A percentile compares a stretch with the other conserved stretches of the same genome.
phyloP scores from a whole-genome alignment of 2,888 invertebrate genomes.

The Drosophila infuscata region DNA sequence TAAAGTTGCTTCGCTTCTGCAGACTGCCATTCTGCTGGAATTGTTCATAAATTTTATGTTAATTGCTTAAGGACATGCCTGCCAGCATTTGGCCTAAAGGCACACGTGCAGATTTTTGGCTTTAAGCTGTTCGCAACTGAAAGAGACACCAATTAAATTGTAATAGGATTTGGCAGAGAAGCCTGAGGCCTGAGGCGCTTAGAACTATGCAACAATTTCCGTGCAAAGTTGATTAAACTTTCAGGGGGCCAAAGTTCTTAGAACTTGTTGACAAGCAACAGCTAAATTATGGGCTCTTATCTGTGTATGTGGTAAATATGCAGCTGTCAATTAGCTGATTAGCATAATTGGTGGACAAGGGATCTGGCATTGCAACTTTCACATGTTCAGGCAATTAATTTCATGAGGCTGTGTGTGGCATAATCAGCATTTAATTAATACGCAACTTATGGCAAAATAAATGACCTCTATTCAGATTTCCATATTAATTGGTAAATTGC shows the following conservation, averaged over 20 bases:
- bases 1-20: constrained; percentile 41
- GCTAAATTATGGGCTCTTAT: constrained; percentile 21
- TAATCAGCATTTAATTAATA: constrained; percentile 66
- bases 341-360: constrained; percentile 44
- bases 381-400: constrained; percentile 60
- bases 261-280: constrained; percentile 33
- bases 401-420: constrained; percentile 17
- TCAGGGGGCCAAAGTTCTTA: not conserved
- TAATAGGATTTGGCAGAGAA: constrained; percentile 17
- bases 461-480: constrained; percentile 56
- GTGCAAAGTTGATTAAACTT: not conserved
- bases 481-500: constrained; percentile 77
- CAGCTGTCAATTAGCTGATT: constrained; percentile 42
- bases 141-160: constrained; percentile 34
- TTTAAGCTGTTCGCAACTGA: constrained; percentile 45
- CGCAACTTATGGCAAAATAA: constrained; percentile 30
- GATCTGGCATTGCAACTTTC: constrained; percentile 7
- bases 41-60: constrained; percentile 73
- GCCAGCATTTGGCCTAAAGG: constrained; percentile 38
- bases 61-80: constrained; percentile 57
- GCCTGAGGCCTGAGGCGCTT: constrained; percentile 1
- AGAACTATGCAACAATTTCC: constrained; percentile 36
- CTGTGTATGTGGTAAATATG: constrained; percentile 23
- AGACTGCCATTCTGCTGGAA: constrained; percentile 52
- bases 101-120: constrained; percentile 7